Percentiles rank a stretch among this genome's conserved stretches.
Evolutionary conservation across 2,113 vertebrate species (phyloP).

Genomic region (Eulemur rufifrons): DNA sequence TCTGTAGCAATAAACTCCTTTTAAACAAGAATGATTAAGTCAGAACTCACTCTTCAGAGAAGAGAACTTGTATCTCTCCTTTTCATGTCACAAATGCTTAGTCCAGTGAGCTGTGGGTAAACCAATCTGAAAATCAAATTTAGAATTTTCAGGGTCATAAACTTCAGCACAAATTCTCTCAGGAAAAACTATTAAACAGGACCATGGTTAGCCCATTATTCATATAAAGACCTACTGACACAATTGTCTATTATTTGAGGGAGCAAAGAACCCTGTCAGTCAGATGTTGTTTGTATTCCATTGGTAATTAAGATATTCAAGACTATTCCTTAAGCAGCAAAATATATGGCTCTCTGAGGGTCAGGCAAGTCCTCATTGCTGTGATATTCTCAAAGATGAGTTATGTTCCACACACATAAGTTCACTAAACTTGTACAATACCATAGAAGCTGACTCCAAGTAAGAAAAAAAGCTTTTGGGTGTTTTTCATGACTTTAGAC

Average conservation of each 20-base stretch:
- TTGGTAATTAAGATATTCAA: neutral
- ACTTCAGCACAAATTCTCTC: neutral
- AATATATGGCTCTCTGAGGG: neutral
- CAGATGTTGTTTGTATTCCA: neutral
- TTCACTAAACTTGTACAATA: neutral
- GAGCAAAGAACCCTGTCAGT: neutral
- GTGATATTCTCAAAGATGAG: neutral
- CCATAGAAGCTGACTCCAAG: neutral
- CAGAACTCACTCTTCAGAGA: neutral
- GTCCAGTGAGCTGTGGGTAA: neutral
- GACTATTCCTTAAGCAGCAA: neutral
- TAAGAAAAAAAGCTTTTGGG: neutral
- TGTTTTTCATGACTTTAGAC: constrained; percentile 4
- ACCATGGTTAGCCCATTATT: neutral
- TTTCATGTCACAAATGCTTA: neutral
- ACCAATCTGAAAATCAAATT: neutral
- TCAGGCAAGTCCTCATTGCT: neutral
- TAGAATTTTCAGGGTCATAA: neutral
- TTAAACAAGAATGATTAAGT: neutral
- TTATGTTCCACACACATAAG: neutral
- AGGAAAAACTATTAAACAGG: neutral
- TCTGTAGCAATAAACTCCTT: constrained; percentile 2
- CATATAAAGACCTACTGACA: neutral
- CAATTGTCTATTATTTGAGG: neutral
- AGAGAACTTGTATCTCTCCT: neutral